Conservation (phyloP, 2,797 vertebrate species). For the Tamandua tetradactyla region DNA sequence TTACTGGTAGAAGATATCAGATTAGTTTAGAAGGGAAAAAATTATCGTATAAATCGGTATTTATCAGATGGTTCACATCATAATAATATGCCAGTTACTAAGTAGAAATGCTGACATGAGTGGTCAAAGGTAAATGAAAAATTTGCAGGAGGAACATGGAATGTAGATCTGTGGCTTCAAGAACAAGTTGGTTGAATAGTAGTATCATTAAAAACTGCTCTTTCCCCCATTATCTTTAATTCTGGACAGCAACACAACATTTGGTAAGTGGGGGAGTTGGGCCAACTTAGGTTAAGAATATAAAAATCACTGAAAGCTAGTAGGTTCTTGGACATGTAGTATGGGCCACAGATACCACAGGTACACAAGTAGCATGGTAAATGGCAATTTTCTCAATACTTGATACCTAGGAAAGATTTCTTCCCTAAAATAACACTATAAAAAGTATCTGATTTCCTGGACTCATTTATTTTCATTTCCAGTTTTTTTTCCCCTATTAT, state of each 20-base stretch:
- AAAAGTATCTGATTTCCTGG: neutral
- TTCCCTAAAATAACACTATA: neutral
- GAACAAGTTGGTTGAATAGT: neutral
- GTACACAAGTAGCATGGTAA: neutral
- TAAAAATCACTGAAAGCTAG: neutral
- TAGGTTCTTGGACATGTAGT: neutral
- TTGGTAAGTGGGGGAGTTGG: neutral
- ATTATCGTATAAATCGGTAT: neutral
- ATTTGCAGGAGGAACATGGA: neutral
- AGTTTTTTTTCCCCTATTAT: neutral
- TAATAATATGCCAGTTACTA: neutral
- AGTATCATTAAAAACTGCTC: neutral
- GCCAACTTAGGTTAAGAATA: neutral
- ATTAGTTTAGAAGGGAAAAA: neutral
- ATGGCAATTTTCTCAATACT: neutral
- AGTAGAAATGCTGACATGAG: neutral
- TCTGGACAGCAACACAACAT: neutral
- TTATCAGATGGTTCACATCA: neutral
- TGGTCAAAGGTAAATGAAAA: neutral
- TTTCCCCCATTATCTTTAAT: neutral
- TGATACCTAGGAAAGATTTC: neutral
- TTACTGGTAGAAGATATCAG: neutral
- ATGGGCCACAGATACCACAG: neutral
- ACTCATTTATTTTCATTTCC: neutral
- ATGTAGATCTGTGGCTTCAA: neutral